Percentiles rank a stretch among this genome's conserved stretches.
Conservation (phyloP, 2,113 vertebrate genomes). For the Hemichromis elongatus region DNA sequence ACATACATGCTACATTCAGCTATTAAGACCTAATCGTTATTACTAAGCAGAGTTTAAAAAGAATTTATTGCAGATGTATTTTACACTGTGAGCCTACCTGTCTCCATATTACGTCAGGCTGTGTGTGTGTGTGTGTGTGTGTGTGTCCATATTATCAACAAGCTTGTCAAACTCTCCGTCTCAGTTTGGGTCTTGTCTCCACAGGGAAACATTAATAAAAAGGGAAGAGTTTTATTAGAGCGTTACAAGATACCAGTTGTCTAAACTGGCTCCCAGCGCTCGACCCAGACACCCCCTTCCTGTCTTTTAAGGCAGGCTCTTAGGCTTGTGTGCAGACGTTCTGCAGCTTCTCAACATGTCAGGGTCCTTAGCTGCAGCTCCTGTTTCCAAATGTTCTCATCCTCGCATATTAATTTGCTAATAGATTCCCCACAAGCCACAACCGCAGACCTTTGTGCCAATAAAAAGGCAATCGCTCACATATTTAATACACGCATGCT, state of each 20-base stretch:
- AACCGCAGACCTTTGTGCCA: neutral
- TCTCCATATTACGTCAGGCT: neutral
- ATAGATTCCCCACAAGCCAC: neutral
- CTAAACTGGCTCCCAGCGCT: slow-evolving; percentile 9
- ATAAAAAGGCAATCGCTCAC: slow-evolving; percentile 12
- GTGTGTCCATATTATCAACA: neutral
- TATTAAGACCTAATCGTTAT: neutral
- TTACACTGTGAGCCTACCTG: slow-evolving; percentile 21
- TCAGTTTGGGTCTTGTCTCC: slow-evolving; percentile 10
- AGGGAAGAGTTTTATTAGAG: slow-evolving; percentile 43
- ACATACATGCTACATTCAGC: neutral
- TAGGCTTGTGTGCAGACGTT: neutral
- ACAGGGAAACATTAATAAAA: neutral
- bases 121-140: neutral
- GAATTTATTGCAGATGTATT: neutral
- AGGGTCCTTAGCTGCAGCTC: neutral
- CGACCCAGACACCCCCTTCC: neutral
- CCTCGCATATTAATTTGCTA: slow-evolving; percentile 3
- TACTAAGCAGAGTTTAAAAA: slow-evolving; percentile 17
- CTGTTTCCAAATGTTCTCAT: slow-evolving; percentile 5
- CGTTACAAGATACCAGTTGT: slow-evolving; percentile 42
- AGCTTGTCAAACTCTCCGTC: neutral
- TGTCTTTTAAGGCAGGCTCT: neutral
- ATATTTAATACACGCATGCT: neutral
- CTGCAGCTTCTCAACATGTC: neutral